Conservation (phyloP, 2,888 invertebrate species). For the Thumatha senex region DNA sequence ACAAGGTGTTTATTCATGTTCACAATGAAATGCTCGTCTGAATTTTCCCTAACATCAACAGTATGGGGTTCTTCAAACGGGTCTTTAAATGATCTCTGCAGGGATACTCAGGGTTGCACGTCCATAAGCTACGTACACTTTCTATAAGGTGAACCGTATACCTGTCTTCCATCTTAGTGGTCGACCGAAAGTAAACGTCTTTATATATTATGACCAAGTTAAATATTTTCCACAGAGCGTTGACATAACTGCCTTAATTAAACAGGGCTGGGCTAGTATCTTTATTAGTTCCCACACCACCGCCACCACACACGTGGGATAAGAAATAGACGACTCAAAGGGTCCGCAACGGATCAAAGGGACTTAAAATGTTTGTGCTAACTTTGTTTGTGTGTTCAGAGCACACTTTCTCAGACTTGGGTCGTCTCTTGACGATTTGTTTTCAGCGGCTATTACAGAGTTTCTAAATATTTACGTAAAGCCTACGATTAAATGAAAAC, state of each 20-base stretch:
- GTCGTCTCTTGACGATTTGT: slow-evolving; percentile 22
- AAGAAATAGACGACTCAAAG: slow-evolving; percentile 23
- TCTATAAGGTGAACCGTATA: too few species aligned
- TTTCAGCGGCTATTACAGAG: slow-evolving; percentile 24
- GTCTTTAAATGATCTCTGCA: too few species aligned
- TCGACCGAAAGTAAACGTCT: too few species aligned
- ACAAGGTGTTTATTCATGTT: too few species aligned
- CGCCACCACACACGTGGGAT: slow-evolving; percentile 16
- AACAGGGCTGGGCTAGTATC: neutral
- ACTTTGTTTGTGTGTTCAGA: slow-evolving; percentile 36
- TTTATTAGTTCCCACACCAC: slow-evolving; percentile 7
- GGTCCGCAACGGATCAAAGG: slow-evolving; percentile 26
- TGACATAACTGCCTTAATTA: slow-evolving; percentile 15
- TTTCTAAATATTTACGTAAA: slow-evolving; percentile 25
- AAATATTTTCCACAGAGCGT: neutral
- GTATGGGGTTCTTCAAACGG: too few species aligned
- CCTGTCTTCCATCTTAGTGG: too few species aligned
- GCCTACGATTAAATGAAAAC: slow-evolving; percentile 16
- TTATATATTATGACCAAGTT: neutral
- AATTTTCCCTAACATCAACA: too few species aligned
- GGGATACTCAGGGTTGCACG: too few species aligned
- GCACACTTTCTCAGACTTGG: slow-evolving; percentile 15
- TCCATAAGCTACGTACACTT: too few species aligned
- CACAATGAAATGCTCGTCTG: too few species aligned
- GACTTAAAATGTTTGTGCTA: slow-evolving; percentile 33